phyloP scores from a whole-genome alignment of 2,888 invertebrate species.

The Callyntrura sp. region DNA sequence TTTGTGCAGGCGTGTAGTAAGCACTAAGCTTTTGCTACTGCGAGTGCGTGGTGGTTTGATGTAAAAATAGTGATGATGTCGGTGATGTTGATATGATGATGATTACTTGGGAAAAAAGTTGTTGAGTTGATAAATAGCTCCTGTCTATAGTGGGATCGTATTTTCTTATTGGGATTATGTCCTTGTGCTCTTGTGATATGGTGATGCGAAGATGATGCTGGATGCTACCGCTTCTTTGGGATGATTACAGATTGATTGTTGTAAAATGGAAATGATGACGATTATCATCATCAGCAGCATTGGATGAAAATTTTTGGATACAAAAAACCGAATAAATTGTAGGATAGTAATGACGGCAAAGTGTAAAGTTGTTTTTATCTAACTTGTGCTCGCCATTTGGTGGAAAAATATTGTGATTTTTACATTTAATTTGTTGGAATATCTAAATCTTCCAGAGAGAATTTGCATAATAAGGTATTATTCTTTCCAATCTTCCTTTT shows the following conservation, averaged over 20 bases:
- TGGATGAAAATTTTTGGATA: not conserved
- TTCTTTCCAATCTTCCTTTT: not conserved
- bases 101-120: slow-evolving; percentile 20
- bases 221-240: too few species aligned
- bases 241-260: slow-evolving; percentile 47
- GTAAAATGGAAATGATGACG: slow-evolving; percentile 27
- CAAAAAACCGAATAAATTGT: not conserved
- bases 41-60: not conserved
- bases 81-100: slow-evolving; percentile 4
- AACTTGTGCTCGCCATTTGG: not conserved
- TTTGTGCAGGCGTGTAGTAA: not conserved
- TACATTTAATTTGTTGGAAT: slow-evolving; percentile 20
- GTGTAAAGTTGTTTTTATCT: not conserved
- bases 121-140: slow-evolving; percentile 35
- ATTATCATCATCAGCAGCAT: not conserved
- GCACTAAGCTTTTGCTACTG: not conserved
- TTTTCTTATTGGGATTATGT: not conserved
- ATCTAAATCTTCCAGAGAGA: not conserved
- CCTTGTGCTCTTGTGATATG: slow-evolving; percentile 22
- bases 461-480: slow-evolving; percentile 56
- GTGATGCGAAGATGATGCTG: slow-evolving; percentile 13
- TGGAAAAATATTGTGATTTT: slow-evolving; percentile 43
- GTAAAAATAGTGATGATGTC: not conserved
- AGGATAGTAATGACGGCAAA: not conserved
- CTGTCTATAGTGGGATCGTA: not conserved